These are phyloP conservation scores for Sinosuthora webbiana DNA, from an alignment of 2,113 vertebrate genomes.

Conservation along the genomic window DNA sequence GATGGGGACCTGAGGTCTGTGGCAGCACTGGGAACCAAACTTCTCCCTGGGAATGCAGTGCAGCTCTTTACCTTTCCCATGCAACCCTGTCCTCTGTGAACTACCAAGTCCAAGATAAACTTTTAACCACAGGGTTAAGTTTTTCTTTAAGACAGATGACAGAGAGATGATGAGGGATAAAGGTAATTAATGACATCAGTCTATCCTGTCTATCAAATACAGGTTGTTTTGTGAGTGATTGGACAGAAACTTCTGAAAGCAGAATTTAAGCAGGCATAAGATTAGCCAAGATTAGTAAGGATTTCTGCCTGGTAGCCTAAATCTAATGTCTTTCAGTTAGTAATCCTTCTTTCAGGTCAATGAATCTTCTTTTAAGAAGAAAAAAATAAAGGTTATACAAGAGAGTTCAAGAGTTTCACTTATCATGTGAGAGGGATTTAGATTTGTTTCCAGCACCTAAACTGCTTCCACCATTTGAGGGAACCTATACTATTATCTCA, in stretches of 20 bases:
- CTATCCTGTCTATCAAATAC: background rate
- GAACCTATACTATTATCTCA: background rate
- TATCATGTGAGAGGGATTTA: background rate
- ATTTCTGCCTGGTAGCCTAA: constrained; percentile 30
- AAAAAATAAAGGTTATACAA: background rate
- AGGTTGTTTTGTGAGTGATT: background rate
- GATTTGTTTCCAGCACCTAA: background rate
- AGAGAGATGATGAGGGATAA: background rate
- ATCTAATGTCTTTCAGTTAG: background rate
- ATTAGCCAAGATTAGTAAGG: constrained; percentile 9
- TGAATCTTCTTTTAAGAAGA: background rate
- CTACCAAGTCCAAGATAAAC: background rate
- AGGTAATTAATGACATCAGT: background rate
- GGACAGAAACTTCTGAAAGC: constrained; percentile 3
- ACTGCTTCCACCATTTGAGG: background rate
- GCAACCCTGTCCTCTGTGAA: background rate
- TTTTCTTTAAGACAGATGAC: background rate
- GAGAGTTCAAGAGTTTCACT: background rate
- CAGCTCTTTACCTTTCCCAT: background rate
- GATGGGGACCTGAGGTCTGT: background rate
- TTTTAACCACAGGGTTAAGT: background rate
- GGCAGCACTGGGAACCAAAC: background rate
- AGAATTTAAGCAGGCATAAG: background rate
- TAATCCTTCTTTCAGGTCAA: constrained; percentile 22
- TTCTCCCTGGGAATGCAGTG: background rate